Evolutionary conservation across 2,113 vertebrate genomes (phyloP).

Genomic region (Galeopterus variegatus): DNA sequence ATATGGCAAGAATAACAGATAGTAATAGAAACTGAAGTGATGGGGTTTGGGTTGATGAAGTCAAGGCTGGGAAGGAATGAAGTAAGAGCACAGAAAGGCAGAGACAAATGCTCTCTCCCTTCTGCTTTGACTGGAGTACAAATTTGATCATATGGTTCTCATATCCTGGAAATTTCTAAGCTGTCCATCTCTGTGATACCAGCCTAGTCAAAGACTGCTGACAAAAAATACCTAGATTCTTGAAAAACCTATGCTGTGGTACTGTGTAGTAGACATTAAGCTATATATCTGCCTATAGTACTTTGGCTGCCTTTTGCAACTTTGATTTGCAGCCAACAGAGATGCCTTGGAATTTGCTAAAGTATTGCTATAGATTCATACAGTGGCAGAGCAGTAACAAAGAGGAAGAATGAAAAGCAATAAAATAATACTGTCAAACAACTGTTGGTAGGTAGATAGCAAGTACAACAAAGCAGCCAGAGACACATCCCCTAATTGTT

Average conservation of each 20-base stretch:
- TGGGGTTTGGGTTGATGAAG: neutral
- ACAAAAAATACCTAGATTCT: conserved; percentile 2
- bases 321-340: conserved; percentile 50
- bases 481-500: conserved; percentile 51
- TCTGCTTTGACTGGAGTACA: neutral
- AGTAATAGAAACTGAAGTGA: conserved; percentile 21
- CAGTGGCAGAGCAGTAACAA: conserved; percentile 13
- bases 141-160: neutral
- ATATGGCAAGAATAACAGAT: neutral
- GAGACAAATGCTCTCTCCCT: neutral
- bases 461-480: conserved; percentile 39
- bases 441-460: conserved; percentile 36
- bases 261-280: conserved; percentile 22
- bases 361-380: neutral
- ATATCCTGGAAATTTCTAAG: neutral
- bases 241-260: neutral
- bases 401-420: conserved; percentile 54
- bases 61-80: neutral
- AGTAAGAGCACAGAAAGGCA: conserved; percentile 3
- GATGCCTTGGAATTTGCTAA: conserved; percentile 22
- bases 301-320: neutral
- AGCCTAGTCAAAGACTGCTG: neutral
- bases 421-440: conserved; percentile 35
- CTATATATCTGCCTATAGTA: conserved; percentile 48
- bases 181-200: neutral